Conservation (phyloP, 2,113 vertebrate species). For the Rhagologus leucostigma region DNA sequence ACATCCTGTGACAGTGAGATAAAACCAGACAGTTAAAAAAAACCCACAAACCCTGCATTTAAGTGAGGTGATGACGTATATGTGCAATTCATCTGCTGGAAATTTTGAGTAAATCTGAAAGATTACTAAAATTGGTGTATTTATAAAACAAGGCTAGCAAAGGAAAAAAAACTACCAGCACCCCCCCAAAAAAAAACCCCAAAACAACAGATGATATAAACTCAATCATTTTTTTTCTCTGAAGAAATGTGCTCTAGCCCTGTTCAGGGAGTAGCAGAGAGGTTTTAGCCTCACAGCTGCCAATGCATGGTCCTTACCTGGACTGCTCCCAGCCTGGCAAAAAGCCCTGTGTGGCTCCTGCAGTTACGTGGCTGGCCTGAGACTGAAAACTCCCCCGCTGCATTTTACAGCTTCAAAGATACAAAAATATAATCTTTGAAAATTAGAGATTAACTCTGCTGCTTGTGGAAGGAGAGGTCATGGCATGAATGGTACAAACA, state of each 20-base stretch:
- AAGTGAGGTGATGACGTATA: background rate
- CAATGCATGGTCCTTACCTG: background rate
- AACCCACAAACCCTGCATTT: background rate
- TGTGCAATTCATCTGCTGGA: background rate
- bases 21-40: background rate
- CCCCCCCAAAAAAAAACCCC: accelerated
- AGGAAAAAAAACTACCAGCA: background rate
- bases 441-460: background rate
- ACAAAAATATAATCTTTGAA: background rate
- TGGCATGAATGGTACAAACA: background rate
- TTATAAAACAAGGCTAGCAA: background rate
- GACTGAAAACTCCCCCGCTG: background rate
- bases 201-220: background rate
- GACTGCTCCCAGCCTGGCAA: background rate
- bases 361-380: accelerated
- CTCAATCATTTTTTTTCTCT: background rate
- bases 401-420: background rate
- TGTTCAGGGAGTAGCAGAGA: background rate
- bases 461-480: background rate
- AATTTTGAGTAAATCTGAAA: background rate
- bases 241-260: background rate
- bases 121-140: background rate
- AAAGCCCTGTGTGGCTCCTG: background rate
- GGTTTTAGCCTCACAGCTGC: background rate
- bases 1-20: background rate